Conservation (phyloP, 2,113 vertebrate species). For the Fulica atra region DNA sequence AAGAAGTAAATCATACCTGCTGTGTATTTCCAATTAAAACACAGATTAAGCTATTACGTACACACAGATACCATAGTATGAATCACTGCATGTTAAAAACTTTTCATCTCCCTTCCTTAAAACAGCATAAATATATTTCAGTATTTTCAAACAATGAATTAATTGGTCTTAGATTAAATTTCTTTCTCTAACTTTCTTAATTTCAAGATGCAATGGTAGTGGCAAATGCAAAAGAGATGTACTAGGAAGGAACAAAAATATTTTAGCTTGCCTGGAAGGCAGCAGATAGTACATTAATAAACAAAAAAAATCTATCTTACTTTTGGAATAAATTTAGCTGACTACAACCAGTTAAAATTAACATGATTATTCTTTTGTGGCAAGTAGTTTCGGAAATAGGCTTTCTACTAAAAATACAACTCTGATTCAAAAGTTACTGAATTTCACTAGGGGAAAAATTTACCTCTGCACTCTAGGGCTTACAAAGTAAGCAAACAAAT, state of each 20-base stretch:
- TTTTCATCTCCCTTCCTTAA: background rate
- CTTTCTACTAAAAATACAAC: conserved; percentile 3
- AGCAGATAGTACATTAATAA: background rate
- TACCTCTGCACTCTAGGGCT: background rate
- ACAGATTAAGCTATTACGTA: background rate
- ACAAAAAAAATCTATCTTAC: background rate
- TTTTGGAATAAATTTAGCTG: background rate
- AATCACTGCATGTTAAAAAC: background rate
- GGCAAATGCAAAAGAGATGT: background rate
- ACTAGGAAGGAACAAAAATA: background rate
- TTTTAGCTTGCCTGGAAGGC: background rate
- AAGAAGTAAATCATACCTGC: background rate
- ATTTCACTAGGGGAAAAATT: background rate
- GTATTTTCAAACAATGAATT: background rate
- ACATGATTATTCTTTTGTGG: background rate
- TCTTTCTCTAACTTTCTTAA: background rate
- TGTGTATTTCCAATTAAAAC: background rate
- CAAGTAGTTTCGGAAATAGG: background rate
- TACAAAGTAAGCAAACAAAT: background rate
- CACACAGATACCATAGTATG: background rate
- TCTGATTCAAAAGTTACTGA: background rate
- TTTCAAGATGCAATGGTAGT: background rate
- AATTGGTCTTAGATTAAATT: background rate
- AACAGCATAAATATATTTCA: background rate
- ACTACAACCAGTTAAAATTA: conserved; percentile 15